A percentile compares a stretch with the other conserved stretches of the same genome.
phyloP scores from a whole-genome alignment of 2,113 vertebrate species.

The Gorsachius goisagi region DNA sequence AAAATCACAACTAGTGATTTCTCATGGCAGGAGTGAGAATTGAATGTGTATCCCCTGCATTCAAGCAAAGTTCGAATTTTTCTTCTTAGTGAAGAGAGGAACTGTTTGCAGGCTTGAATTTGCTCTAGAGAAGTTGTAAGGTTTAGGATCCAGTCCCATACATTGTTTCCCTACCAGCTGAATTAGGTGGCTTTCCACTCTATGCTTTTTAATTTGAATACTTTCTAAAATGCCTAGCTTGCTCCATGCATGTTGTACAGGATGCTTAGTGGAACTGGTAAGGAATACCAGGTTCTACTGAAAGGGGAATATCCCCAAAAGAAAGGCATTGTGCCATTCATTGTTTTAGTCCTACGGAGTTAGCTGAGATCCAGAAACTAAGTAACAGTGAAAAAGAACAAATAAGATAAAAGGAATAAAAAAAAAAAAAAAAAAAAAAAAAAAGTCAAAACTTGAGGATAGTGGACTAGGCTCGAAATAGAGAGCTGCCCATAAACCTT shows the following conservation, averaged over 20 bases:
- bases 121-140: background rate
- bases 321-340: background rate
- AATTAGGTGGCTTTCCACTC: background rate
- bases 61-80: no score
- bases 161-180: background rate
- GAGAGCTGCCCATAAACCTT: no score
- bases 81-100: no score
- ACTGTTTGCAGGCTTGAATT: no score
- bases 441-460: no score
- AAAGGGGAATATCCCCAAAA: background rate
- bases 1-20: no score
- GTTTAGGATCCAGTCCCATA: background rate
- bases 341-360: background rate
- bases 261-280: background rate
- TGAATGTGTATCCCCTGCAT: no score
- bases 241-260: background rate
- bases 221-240: background rate
- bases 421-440: no score
- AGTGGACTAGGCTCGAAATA: no score
- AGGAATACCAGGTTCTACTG: background rate
- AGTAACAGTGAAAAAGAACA: no score
- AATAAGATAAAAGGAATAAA: background rate
- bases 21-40: no score
- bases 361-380: background rate
- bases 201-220: background rate